Conservation (phyloP, 2,797 vertebrate species). For the Sebastes oblongus region DNA sequence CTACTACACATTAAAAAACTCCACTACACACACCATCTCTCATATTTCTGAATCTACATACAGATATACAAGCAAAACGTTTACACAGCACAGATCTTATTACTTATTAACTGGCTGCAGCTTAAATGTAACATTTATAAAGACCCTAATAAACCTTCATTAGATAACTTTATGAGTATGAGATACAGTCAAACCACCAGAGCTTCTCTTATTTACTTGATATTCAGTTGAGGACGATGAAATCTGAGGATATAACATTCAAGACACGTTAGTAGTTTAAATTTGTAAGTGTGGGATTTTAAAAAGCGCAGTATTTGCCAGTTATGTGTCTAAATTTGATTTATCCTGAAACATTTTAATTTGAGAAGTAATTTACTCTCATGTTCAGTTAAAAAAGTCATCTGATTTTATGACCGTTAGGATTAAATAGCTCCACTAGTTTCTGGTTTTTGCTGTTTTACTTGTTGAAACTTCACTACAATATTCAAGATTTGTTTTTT, state of each 20-base stretch:
- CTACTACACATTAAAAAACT: conserved; percentile 5
- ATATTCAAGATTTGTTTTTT: neutral
- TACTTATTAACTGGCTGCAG: conserved; percentile 26
- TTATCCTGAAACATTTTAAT: neutral
- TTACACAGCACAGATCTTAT: neutral
- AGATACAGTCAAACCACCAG: neutral
- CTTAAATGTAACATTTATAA: neutral
- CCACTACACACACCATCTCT: neutral
- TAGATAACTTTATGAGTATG: neutral
- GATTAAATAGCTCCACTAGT: neutral
- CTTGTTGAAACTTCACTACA: neutral
- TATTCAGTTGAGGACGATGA: neutral
- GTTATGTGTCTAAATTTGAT: neutral
- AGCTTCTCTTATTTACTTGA: neutral
- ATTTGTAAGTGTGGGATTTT: neutral
- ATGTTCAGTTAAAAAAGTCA: neutral
- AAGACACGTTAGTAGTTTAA: neutral
- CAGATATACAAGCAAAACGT: neutral
- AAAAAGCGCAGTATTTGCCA: neutral
- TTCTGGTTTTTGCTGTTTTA: neutral
- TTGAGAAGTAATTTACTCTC: neutral
- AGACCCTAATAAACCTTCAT: conserved; percentile 15
- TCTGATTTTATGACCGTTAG: neutral
- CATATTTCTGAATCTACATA: conserved; percentile 12
- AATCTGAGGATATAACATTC: neutral